Evolutionary conservation across 2,888 invertebrate genomes (phyloP).

Genomic region (Zygogramma bicolorata): DNA sequence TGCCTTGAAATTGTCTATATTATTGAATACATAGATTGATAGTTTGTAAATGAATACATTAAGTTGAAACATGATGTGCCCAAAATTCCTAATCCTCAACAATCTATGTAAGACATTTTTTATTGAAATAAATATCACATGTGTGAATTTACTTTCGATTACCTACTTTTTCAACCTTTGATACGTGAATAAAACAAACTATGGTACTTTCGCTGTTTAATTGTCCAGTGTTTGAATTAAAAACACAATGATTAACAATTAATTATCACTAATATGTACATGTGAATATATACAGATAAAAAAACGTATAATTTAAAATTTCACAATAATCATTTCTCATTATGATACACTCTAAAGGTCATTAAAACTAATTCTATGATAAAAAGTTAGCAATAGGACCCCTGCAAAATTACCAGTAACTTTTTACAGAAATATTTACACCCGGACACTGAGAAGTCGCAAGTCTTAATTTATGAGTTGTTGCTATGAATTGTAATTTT

Average conservation of each 20-base stretch:
- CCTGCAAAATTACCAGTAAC: constrained; percentile 7
- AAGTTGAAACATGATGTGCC: too few relatives aligned
- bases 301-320: constrained; percentile 54
- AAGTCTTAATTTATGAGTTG: neutral
- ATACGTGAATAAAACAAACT: neutral
- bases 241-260: constrained; percentile 38
- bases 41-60: too few relatives aligned
- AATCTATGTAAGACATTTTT: too few relatives aligned
- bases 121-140: too few relatives aligned
- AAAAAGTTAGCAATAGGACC: neutral
- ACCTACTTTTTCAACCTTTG: neutral
- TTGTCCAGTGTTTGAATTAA: constrained; percentile 37
- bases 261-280: constrained; percentile 46
- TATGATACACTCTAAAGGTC: constrained; percentile 26
- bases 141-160: too few relatives aligned
- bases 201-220: constrained; percentile 32
- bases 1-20: too few relatives aligned
- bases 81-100: too few relatives aligned
- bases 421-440: constrained; percentile 33
- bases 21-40: too few relatives aligned
- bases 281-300: constrained; percentile 53
- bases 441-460: neutral
- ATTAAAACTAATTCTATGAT: constrained; percentile 16
- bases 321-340: constrained; percentile 34
- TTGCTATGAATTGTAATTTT: neutral